Base-by-base conservation (phyloP, 2,113 vertebrate genomes). In the Tetraodon nigroviridis region DNA sequence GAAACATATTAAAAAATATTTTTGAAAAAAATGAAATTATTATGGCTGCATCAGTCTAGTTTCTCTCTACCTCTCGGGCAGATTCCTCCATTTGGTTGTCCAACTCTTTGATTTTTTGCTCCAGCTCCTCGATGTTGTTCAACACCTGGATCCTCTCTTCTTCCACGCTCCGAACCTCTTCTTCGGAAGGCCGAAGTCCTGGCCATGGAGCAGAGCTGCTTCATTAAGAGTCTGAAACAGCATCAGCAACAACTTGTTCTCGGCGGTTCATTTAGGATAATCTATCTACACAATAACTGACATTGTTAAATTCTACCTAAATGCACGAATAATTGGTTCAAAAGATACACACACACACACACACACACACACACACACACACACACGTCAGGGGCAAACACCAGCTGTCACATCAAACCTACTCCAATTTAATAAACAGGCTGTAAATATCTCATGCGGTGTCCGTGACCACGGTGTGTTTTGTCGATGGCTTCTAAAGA, bases 11-110 rank as follows among this genome's bases (percentile, higher is more conserved):
- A 11, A 24, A 16, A 17, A 16, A 51, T 15, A 22, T 7, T 13
- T 17, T 16, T 16, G 3, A 14, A 22, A 20, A 10, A 22, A 21
- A 22, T 21, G 7, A 21, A 13, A 7, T 13, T 17, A 16, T 11
- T 27, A 15, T 2, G n/a, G 15, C 10, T 20, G 37, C 2, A 4
- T 44, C 16, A 15, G 24, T 59, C 16, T 19, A 19, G 44, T 19
- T 18, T 51, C 2, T 41, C 24, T 41, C 52, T 88, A 98, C 96
- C 94, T 97, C 94, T 87, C 92, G 86, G 14, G 93, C 89, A 66
- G 94, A 98, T 75, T 98, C 96, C 51, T 96, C 94, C 88, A 97
- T 92, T 86, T 98, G 96, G 80, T 96, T 96, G 83, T 94, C 93
- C 81, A 98, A 83, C 60, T 98, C 95, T 87, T 96, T 96, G 86